phyloP scores from a whole-genome alignment of 1,140 invertebrate species.

The Oppia nitens region DNA sequence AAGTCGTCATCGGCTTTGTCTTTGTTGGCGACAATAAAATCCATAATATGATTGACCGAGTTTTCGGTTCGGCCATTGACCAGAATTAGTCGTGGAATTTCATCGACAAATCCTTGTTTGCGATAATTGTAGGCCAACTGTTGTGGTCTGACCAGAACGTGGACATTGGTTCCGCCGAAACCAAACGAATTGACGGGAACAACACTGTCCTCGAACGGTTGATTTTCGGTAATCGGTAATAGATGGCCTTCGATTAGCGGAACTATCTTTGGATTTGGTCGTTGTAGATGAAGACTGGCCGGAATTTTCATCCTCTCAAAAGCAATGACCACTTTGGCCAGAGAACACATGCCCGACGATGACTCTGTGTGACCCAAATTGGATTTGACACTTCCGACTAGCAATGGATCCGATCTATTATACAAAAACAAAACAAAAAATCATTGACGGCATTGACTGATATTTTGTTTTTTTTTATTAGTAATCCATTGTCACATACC shows the following conservation, averaged over 20 bases:
- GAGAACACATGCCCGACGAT: conserved; percentile 65
- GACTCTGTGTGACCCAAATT: conserved; percentile 97
- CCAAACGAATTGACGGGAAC: conserved; percentile 19
- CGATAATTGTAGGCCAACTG: conserved; percentile 29
- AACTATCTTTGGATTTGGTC: conserved; percentile 72
- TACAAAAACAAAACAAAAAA: too few species aligned
- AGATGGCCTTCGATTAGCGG: conserved; percentile 66
- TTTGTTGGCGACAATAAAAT: conserved; percentile 26
- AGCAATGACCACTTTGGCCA: conserved; percentile 72
- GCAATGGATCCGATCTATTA: conserved; percentile 51
- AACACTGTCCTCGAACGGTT: conserved; percentile 17
- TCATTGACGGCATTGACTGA: too few species aligned
- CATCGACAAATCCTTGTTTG: conserved; percentile 19
- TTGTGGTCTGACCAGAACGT: conserved; percentile 40
- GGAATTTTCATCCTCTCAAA: conserved; percentile 77
- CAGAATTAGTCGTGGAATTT: conserved; percentile 13
- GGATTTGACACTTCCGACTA: conserved; percentile 89
- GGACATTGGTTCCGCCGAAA: conserved; percentile 19
- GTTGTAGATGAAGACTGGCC: conserved; percentile 69
- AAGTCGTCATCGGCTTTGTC: conserved; percentile 20
- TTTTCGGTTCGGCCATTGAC: conserved; percentile 14
- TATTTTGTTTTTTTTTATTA: too few species aligned
- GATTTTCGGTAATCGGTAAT: conserved; percentile 36
- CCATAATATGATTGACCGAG: conserved; percentile 30
- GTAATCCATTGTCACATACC: too few species aligned